Percentiles rank a stretch among this genome's conserved stretches.
These are phyloP conservation scores for Synergus itoensis DNA, from an alignment of 2,888 invertebrate species.

Conservation along the genomic window DNA sequence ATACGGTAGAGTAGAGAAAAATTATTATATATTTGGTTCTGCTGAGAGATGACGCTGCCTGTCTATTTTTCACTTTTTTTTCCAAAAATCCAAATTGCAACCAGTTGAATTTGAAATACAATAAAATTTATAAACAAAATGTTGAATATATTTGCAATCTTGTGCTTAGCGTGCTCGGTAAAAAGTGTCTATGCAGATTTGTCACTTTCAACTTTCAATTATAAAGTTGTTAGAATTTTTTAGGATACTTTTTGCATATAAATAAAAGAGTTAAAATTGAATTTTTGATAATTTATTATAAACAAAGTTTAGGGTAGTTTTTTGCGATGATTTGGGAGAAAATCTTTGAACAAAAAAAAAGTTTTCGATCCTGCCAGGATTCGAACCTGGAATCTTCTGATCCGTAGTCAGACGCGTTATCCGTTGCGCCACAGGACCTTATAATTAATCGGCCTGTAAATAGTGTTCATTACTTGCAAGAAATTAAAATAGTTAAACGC, in stretches of 20 bases:
- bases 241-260: no score
- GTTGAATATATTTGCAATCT: background rate
- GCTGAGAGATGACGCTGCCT: slow-evolving; percentile 8
- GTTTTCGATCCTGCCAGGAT: slow-evolving; percentile 71
- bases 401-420: slow-evolving; percentile 87
- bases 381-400: slow-evolving; percentile 82
- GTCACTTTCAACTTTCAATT: no score
- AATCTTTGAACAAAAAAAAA: background rate
- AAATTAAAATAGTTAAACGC: background rate
- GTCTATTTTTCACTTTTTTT: background rate
- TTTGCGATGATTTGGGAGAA: no score
- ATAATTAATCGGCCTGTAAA: background rate
- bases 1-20: no score
- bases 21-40: background rate
- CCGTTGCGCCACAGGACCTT: slow-evolving; percentile 74
- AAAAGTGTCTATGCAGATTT: no score
- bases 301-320: no score
- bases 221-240: no score
- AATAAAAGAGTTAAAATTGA: no score
- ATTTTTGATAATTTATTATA: no score
- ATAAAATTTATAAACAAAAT: no score
- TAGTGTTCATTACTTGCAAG: background rate
- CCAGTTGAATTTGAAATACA: no score
- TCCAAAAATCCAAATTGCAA: background rate
- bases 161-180: no score